phyloP scores from a whole-genome alignment of 1,140 invertebrate species.

The Drosophila sucinea region DNA sequence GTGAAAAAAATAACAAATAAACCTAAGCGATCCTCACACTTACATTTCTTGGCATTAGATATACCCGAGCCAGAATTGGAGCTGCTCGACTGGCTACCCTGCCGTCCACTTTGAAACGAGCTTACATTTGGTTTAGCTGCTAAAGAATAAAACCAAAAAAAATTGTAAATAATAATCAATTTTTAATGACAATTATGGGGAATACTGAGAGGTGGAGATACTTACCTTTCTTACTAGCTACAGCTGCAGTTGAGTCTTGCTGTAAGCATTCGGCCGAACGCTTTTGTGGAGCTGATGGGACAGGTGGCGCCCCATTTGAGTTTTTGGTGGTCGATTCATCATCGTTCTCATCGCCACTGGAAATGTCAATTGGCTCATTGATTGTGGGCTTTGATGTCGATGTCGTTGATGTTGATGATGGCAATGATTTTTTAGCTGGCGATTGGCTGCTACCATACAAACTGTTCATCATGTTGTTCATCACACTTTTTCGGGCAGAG shows the following conservation, averaged over 20 bases:
- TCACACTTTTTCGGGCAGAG: slow-evolving; percentile 83
- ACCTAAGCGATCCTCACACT: not conserved
- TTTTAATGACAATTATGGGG: not conserved
- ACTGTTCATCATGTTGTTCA: slow-evolving; percentile 85
- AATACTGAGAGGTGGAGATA: not conserved
- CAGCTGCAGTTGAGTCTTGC: slow-evolving; percentile 39
- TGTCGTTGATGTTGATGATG: slow-evolving; percentile 3
- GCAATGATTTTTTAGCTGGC: slow-evolving; percentile 1
- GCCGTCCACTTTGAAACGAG: not conserved
- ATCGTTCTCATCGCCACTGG: slow-evolving; percentile 85
- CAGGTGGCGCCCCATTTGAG: slow-evolving; percentile 32
- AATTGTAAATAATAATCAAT: not conserved
- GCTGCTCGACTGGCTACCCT: slow-evolving; percentile 9
- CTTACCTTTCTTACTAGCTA: slow-evolving; percentile 54
- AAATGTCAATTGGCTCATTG: slow-evolving; percentile 85
- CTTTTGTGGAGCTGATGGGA: not conserved
- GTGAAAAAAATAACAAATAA: not conserved
- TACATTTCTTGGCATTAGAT: slow-evolving; percentile 39
- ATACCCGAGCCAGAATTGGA: not conserved
- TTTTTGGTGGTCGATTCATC: slow-evolving; percentile 62
- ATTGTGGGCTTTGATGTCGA: slow-evolving; percentile 51
- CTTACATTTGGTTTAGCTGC: slow-evolving; percentile 42
- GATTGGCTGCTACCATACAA: slow-evolving; percentile 38
- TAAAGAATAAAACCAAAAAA: not conserved
- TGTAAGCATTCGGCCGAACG: not conserved